Evolutionary conservation across 2,888 invertebrate genomes (phyloP).

Genomic region (Chymomyza caudatula): DNA sequence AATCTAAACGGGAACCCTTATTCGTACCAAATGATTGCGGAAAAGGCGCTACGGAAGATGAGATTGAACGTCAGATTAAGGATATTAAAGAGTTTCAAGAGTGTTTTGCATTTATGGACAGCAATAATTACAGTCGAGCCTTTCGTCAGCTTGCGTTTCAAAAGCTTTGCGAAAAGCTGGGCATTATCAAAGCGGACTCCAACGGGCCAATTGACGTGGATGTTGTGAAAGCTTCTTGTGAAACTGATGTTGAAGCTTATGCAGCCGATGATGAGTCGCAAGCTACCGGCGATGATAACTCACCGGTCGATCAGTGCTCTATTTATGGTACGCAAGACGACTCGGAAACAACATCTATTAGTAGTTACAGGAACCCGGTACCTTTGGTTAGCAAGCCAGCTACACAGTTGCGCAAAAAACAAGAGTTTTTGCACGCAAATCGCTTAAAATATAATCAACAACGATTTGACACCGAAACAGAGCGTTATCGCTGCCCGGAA

Average conservation of each 20-base stretch:
- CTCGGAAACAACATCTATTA: too few species aligned
- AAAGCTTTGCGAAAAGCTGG: slow-evolving; percentile 51
- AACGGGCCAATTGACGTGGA: not conserved
- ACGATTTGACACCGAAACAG: not conserved
- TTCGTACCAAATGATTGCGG: slow-evolving; percentile 8
- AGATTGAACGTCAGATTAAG: slow-evolving; percentile 58
- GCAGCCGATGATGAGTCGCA: slow-evolving; percentile 8
- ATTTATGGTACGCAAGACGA: too few species aligned
- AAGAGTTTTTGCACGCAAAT: not conserved
- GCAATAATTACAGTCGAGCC: slow-evolving; percentile 32
- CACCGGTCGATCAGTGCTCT: too few species aligned
- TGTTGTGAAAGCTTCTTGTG: not conserved
- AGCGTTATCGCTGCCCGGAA: not conserved
- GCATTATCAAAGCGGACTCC: slow-evolving; percentile 6
- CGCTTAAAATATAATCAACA: not conserved
- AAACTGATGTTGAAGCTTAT: not conserved
- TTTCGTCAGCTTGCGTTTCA: slow-evolving; percentile 40
- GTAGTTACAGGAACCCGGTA: too few species aligned
- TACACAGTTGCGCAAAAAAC: not conserved
- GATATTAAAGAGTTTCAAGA: slow-evolving; percentile 8
- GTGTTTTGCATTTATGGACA: slow-evolving; percentile 10
- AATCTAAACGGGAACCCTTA: slow-evolving; percentile 24
- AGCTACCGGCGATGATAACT: not conserved
- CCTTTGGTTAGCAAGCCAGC: too few species aligned
- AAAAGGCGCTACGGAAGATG: slow-evolving; percentile 41